Evolutionary conservation across 2,888 invertebrate genomes (phyloP).

Genomic region (Chrysolina oricalcia): DNA sequence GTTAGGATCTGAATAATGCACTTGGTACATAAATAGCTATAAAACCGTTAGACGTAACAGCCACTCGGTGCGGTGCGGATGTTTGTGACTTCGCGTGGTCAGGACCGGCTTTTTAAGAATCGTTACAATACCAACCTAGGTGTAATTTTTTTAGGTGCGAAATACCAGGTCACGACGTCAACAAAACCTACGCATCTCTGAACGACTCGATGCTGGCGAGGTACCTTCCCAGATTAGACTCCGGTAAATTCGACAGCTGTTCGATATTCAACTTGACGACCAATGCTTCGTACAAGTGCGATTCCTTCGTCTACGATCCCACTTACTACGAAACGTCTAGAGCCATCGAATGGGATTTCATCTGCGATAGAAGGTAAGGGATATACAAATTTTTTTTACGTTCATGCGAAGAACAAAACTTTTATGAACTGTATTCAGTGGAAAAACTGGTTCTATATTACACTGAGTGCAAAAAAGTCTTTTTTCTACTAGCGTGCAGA

Average conservation of each 20-base stretch:
- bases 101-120: too few species aligned
- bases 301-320: constrained; percentile 81
- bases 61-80: too few species aligned
- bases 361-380: constrained; percentile 75
- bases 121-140: too few species aligned
- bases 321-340: constrained; percentile 83
- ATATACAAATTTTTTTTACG: not conserved
- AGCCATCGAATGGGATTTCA: constrained; percentile 88
- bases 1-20: too few species aligned
- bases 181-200: constrained; percentile 69
- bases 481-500: too few species aligned
- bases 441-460: too few species aligned
- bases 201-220: constrained; percentile 74
- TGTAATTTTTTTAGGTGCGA: constrained; percentile 74
- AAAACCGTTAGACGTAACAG: too few species aligned
- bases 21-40: too few species aligned
- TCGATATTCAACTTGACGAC: constrained; percentile 70
- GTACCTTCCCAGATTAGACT: constrained; percentile 75
- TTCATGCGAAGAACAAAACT: too few species aligned
- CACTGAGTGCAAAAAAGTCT: too few species aligned
- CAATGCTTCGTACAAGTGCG: constrained; percentile 70
- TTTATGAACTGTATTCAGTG: too few species aligned
- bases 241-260: constrained; percentile 79
- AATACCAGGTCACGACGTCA: constrained; percentile 75
- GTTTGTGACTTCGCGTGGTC: too few species aligned